Percentiles rank a stretch among this genome's conserved stretches.
phyloP scores from a whole-genome alignment of 92 coral and sea anemone genomes.

The Epizoanthus fatuus region DNA sequence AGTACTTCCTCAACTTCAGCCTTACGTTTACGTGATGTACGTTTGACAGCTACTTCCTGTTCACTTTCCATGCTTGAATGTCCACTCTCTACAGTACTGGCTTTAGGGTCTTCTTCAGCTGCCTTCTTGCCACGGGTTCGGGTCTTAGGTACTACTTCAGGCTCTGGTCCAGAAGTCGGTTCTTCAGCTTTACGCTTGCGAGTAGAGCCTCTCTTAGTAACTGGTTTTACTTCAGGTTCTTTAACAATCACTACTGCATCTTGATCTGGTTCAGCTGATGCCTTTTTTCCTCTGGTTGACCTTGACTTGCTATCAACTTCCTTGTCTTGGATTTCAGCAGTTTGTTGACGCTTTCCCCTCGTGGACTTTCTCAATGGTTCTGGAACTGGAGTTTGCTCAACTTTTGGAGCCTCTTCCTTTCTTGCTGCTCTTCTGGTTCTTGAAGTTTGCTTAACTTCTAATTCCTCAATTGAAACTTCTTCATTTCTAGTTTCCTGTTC shows the following conservation, averaged over 20 bases:
- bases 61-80: too few relatives aligned
- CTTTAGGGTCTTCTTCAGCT: too few relatives aligned
- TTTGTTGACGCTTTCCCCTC: slow-evolving; percentile 46
- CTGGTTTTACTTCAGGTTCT: slow-evolving; percentile 42
- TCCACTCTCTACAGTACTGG: too few relatives aligned
- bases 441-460: slow-evolving; percentile 7
- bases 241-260: not conserved
- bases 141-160: not conserved
- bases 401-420: slow-evolving; percentile 9
- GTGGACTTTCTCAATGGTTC: slow-evolving; percentile 15
- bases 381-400: not conserved
- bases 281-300: slow-evolving; percentile 26
- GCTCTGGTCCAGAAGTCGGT: not conserved
- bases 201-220: not conserved
- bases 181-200: slow-evolving; percentile 30
- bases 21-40: slow-evolving; percentile 19
- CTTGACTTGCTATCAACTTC: not conserved
- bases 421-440: slow-evolving; percentile 25
- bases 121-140: slow-evolving; percentile 24
- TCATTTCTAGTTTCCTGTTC: slow-evolving; percentile 7
- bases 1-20: not conserved
- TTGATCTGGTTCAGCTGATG: slow-evolving; percentile 27
- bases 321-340: not conserved
- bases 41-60: not conserved
- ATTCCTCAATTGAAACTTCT: not conserved